Evolutionary conservation across 2,113 vertebrate species (phyloP), one percentile per base, ranked within the genome.

Genomic region (Rhea americana): DNA sequence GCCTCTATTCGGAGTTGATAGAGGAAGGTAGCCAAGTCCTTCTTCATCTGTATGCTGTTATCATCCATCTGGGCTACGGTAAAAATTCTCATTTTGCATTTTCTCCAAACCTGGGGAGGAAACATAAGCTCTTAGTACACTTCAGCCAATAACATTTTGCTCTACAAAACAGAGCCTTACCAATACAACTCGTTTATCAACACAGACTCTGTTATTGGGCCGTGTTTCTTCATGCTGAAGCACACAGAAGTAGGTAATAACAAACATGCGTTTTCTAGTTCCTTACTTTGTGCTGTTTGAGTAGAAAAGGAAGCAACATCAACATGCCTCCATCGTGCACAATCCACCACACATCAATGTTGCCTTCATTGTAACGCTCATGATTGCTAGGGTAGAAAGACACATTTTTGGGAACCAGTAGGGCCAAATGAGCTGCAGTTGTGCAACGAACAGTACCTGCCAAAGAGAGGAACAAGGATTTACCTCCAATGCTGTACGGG

Each of bases 31-130:
- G 99, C 99, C 89, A 99, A 97, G 80, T 99, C 99, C 83, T 99
- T 99, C 97, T 99, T 99, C 99, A 99, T 99, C 97, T 99, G 99
- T 93, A 99, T 99, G 92, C 99, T 99, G 94, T 99, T 99, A 96
- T 99, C 99, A 8, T 99, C 99, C 99, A 99, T 99, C 96, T 99
- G 99, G 80, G 99, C 99, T 32, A 99, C 99, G 1, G 99, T 99
- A 95, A 99, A 99, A 93, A 99, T 99, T 25, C 99, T 98, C 99
- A 99, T 99, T 91, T 98, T 98, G 96, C 99, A 99, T 94, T 99
- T 99, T 90, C 98, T 98, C 99, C 99, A 99, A 63, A 99, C 99
- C 99, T 99, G 83, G 22, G 26, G 41, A 41, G 41, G 1, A 21
- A 81, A 93, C 0, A 2, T 13, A 93, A 71, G 62, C 39, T 84